Evolutionary conservation across 2,797 vertebrate species (phyloP).

Genomic region (Sus cebifrons): DNA sequence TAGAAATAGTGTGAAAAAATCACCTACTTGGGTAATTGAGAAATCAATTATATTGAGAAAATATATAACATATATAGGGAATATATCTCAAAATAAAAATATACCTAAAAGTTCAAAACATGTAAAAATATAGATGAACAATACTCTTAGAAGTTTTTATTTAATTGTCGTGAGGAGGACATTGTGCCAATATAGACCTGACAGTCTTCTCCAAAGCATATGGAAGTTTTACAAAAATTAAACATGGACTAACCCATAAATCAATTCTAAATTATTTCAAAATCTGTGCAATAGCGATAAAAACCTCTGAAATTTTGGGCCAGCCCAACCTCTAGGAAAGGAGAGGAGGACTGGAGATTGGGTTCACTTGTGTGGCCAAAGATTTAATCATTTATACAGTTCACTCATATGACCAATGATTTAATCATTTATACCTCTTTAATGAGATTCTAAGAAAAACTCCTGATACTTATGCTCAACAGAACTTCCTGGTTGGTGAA

Average conservation of each 20-base stretch:
- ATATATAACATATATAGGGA: background rate
- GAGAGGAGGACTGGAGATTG: background rate
- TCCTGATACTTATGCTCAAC: background rate
- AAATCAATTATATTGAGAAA: background rate
- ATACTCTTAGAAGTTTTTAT: background rate
- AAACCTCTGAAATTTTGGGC: background rate
- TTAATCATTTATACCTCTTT: background rate
- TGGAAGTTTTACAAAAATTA: background rate
- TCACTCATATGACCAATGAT: background rate
- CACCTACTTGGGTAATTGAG: background rate
- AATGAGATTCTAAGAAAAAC: background rate
- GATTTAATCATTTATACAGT: background rate
- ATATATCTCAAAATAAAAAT: background rate
- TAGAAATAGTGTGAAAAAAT: background rate
- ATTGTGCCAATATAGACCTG: background rate
- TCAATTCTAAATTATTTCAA: background rate
- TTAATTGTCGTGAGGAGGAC: background rate
- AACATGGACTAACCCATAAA: background rate
- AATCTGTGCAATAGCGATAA: background rate
- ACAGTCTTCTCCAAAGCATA: background rate
- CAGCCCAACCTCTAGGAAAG: background rate
- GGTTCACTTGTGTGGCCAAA: background rate
- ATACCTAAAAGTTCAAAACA: background rate
- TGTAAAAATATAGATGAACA: background rate
- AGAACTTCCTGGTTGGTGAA: background rate